Percentiles rank a stretch among this genome's conserved stretches.
Conservation (phyloP, 2,797 vertebrate species). For the Cephalopachus bancanus region DNA sequence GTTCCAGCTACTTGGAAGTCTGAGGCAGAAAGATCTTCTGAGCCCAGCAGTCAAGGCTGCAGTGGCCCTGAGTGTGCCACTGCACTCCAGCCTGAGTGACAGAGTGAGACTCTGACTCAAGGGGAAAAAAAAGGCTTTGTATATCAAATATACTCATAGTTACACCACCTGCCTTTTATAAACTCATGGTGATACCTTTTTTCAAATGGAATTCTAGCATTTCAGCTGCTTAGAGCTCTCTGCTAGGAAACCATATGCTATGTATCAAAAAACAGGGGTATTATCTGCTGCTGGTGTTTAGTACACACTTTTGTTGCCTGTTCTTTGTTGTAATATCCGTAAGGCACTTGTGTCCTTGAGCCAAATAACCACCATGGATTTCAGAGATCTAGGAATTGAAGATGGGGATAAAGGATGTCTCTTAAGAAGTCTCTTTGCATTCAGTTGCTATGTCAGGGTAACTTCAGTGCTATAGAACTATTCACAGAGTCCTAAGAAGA, state of each 20-base stretch:
- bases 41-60: no score
- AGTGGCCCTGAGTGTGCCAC: no score
- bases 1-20: no score
- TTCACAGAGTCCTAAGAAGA: neutral
- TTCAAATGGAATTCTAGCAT: neutral
- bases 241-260: neutral
- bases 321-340: neutral
- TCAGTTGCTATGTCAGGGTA: neutral
- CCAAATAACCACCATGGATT: neutral
- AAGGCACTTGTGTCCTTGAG: neutral
- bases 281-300: neutral
- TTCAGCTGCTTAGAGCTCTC: neutral
- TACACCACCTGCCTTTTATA: neutral
- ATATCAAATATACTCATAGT: neutral
- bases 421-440: neutral
- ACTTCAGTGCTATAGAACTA: neutral
- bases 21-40: no score
- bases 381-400: neutral
- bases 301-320: neutral
- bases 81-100: no score
- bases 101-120: no score
- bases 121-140: neutral
- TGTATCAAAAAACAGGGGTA: neutral
- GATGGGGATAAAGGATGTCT: neutral
- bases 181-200: neutral